Percentiles rank a stretch among this genome's conserved stretches.
Conservation (phyloP, 1,140 invertebrate genomes). For the Rhagoletis zephyria region DNA sequence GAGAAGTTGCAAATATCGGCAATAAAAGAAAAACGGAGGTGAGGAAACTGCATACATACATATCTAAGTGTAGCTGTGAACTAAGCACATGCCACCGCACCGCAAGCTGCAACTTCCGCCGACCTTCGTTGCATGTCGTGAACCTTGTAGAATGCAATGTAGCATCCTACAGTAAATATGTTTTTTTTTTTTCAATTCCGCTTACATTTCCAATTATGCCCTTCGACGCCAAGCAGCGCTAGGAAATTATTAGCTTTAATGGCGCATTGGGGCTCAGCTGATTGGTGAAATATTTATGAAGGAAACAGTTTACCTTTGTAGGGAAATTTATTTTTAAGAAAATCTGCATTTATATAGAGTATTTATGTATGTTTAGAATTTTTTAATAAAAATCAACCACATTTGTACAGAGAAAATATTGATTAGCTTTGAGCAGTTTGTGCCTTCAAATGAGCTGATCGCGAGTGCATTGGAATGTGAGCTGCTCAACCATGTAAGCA, state of each 20-base stretch:
- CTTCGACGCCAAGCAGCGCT: not conserved
- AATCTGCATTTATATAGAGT: too few relatives aligned
- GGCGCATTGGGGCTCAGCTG: not conserved
- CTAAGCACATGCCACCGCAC: slow-evolving; percentile 23
- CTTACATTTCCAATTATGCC: not conserved
- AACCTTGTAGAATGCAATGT: not conserved
- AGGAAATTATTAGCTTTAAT: not conserved
- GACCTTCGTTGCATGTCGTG: not conserved
- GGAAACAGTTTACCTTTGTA: too few relatives aligned
- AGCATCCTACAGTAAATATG: not conserved
- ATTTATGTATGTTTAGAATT: too few relatives aligned
- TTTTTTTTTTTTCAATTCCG: not conserved
- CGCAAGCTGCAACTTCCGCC: not conserved
- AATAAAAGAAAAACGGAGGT: not conserved
- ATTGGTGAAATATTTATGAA: not conserved
- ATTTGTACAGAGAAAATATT: too few relatives aligned
- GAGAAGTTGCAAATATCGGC: not conserved
- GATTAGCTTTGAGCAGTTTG: too few relatives aligned
- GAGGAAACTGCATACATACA: slow-evolving; percentile 15
- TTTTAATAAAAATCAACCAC: too few relatives aligned
- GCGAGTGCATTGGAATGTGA: too few relatives aligned
- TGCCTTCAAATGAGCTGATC: too few relatives aligned
- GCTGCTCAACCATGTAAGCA: too few relatives aligned
- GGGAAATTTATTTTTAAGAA: too few relatives aligned
- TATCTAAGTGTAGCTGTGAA: not conserved